These are phyloP conservation scores for Metalampra italica DNA, from an alignment of 2,888 invertebrate genomes.

Conservation along the genomic window DNA sequence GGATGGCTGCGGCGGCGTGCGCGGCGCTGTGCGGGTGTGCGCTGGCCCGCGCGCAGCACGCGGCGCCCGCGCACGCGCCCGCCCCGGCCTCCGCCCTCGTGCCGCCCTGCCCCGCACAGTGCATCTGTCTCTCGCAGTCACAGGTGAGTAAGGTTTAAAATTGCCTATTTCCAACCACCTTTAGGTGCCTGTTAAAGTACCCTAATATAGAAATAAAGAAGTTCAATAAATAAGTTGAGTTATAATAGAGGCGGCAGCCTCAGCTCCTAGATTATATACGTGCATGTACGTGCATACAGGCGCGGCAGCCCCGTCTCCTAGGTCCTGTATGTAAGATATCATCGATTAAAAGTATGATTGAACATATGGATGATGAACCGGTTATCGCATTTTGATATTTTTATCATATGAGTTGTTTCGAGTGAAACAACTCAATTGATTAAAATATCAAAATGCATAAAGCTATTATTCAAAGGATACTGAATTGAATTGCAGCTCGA, in stretches of 20 bases:
- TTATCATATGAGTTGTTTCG: too few species aligned
- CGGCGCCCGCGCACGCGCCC: constrained; percentile 70
- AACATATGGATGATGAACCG: too few species aligned
- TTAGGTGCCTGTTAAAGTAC: too few species aligned
- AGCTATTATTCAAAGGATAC: neutral
- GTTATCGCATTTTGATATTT: too few species aligned
- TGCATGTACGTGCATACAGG: too few species aligned
- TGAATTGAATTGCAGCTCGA: neutral
- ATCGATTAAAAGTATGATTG: too few species aligned
- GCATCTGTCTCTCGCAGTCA: constrained; percentile 91
- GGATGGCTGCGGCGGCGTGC: constrained; percentile 48
- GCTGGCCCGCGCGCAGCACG: constrained; percentile 46
- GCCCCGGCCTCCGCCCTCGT: constrained; percentile 72
- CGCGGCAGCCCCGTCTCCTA: too few species aligned
- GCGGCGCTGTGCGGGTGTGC: constrained; percentile 40
- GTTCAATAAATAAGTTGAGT: too few species aligned
- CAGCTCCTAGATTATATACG: too few species aligned
- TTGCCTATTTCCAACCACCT: too few species aligned
- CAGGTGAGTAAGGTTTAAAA: constrained; percentile 78
- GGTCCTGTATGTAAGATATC: too few species aligned
- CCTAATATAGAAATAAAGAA: neutral
- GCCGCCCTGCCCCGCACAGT: constrained; percentile 87
- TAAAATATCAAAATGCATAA: neutral
- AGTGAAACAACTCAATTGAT: neutral
- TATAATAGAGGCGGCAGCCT: too few species aligned